Conservation (phyloP, 2,888 invertebrate species). For the Polymixis lichenea region DNA sequence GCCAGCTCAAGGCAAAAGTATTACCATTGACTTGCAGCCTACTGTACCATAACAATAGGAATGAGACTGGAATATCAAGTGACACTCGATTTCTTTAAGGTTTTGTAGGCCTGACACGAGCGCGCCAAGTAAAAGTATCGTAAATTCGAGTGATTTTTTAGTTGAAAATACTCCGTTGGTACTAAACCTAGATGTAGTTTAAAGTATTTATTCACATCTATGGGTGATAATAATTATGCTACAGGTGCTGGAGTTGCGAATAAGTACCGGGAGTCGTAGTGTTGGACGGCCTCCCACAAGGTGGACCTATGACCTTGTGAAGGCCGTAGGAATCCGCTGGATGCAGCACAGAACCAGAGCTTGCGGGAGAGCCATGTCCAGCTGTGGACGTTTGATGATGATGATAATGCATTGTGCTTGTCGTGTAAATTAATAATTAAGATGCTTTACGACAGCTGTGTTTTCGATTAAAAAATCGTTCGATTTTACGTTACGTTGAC, state of each 20-base stretch:
- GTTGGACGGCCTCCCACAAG: not conserved
- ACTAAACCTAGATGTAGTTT: not conserved
- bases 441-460: not conserved
- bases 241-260: not conserved
- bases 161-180: not conserved
- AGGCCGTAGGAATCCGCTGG: too few species aligned
- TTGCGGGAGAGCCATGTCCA: not conserved
- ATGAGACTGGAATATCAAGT: conserved; percentile 36
- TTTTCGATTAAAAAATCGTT: not conserved
- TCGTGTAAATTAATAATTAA: not conserved
- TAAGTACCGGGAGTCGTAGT: not conserved
- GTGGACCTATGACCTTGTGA: too few species aligned
- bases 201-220: not conserved
- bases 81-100: conserved; percentile 19
- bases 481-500: too few species aligned
- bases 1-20: not conserved
- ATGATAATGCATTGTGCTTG: not conserved
- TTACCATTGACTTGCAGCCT: not conserved
- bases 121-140: not conserved
- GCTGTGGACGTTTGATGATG: not conserved
- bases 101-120: not conserved
- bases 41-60: conserved; percentile 31
- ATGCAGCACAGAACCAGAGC: not conserved
- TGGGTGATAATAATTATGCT: not conserved
- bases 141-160: not conserved